These are phyloP conservation scores for Drosophila helvetica DNA, from an alignment of 2,888 invertebrate species.

Conservation along the genomic window DNA sequence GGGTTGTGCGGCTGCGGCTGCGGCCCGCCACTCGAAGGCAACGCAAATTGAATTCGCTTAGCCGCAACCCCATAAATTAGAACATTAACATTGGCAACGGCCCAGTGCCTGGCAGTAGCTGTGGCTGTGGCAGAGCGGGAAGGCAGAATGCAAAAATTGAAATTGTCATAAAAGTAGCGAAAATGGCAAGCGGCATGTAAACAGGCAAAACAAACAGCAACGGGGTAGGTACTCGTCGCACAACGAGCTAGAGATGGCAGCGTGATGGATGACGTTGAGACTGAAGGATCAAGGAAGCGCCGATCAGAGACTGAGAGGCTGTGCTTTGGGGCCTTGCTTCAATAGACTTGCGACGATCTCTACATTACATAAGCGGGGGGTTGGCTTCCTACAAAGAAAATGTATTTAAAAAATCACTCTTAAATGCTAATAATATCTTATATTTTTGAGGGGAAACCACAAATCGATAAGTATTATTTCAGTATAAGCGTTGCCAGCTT, in stretches of 20 bases:
- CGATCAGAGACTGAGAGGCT: no score
- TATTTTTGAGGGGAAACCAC: no score
- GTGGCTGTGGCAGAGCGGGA: background rate
- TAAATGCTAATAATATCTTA: no score
- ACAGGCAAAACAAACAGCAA: constrained; percentile 73
- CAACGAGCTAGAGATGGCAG: constrained; percentile 33
- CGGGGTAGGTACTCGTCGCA: constrained; percentile 17
- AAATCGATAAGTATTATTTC: no score
- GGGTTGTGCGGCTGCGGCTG: constrained; percentile 22
- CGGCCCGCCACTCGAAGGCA: constrained; percentile 47
- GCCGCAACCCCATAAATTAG: constrained; percentile 79
- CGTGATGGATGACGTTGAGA: background rate
- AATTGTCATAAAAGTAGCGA: constrained; percentile 66
- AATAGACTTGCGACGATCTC: no score
- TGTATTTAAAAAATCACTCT: no score
- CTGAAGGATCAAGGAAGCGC: background rate
- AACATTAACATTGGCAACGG: constrained; percentile 50
- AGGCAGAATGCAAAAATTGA: constrained; percentile 39
- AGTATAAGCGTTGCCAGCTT: no score
- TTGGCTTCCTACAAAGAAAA: no score
- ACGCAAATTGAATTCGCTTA: constrained; percentile 73
- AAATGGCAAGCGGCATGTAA: constrained; percentile 70
- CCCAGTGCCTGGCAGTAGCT: background rate
- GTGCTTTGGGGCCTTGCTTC: no score
- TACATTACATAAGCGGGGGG: no score